Percentiles rank a stretch among this genome's conserved stretches.
Conservation (phyloP, 2,888 invertebrate species). For the Agrenia bidenticulata region DNA sequence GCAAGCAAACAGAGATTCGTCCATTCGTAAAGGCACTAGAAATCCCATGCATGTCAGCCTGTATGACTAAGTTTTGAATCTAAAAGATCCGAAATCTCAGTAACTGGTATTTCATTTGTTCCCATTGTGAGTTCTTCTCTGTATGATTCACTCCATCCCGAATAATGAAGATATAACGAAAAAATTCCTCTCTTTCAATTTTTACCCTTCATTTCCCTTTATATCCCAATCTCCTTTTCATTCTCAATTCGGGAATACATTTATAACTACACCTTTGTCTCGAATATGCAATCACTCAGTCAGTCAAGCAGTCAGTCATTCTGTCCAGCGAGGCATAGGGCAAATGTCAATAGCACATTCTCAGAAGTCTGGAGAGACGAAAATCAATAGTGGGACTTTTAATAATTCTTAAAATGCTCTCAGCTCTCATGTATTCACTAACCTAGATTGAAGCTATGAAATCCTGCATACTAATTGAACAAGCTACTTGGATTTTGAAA, state of each 20-base stretch:
- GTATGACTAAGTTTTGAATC: no score
- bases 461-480: no score
- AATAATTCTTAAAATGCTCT: no score
- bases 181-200: background rate
- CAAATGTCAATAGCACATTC: constrained; percentile 21
- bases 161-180: constrained; percentile 2
- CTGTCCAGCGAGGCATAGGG: constrained; percentile 18
- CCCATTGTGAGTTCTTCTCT: constrained; percentile 4
- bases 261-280: background rate
- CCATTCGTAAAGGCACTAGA: no score
- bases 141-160: background rate
- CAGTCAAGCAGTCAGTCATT: no score
- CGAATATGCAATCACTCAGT: constrained; percentile 16
- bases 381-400: background rate
- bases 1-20: no score
- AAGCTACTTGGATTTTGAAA: no score
- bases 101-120: constrained; percentile 19
- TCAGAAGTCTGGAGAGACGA: background rate
- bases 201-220: constrained; percentile 5
- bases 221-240: background rate
- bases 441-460: no score
- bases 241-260: constrained; percentile 9
- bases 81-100: no score
- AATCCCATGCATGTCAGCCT: no score
- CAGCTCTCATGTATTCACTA: no score